A percentile compares a stretch with the other conserved stretches of the same genome.
phyloP scores from a whole-genome alignment of 2,888 invertebrate genomes.

The Dendrolimus pini region DNA sequence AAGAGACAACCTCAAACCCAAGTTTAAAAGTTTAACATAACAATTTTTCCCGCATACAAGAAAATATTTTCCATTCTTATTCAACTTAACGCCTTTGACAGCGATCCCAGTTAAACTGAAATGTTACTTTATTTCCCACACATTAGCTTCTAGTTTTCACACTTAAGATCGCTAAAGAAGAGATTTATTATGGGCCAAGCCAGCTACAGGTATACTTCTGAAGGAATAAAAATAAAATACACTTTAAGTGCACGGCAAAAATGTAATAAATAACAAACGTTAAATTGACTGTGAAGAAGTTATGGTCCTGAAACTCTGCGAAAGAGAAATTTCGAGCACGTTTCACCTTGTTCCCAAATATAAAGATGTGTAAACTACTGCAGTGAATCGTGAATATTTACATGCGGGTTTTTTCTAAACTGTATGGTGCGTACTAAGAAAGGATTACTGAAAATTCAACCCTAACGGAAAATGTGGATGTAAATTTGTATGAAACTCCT shows the following conservation, averaged over 20 bases:
- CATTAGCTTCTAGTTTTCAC: slow-evolving; percentile 50
- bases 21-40: neutral
- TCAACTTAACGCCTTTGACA: too few relatives aligned
- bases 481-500: too few relatives aligned
- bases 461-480: too few relatives aligned
- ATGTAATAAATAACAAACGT: slow-evolving; percentile 66
- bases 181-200: slow-evolving; percentile 42
- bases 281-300: slow-evolving; percentile 69
- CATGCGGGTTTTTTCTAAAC: too few relatives aligned
- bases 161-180: slow-evolving; percentile 39
- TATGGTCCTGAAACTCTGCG: slow-evolving; percentile 48
- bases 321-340: neutral
- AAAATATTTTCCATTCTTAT: neutral
- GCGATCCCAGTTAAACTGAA: slow-evolving; percentile 11
- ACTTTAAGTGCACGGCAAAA: slow-evolving; percentile 56
- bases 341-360: neutral
- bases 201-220: slow-evolving; percentile 38
- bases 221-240: slow-evolving; percentile 51
- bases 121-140: slow-evolving; percentile 37
- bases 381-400: too few relatives aligned
- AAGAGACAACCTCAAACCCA: neutral
- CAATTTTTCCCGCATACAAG: neutral
- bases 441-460: too few relatives aligned
- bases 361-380: neutral
- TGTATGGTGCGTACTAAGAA: too few relatives aligned